phyloP scores from a whole-genome alignment of 2,113 vertebrate species.

The Lathamus discolor region DNA sequence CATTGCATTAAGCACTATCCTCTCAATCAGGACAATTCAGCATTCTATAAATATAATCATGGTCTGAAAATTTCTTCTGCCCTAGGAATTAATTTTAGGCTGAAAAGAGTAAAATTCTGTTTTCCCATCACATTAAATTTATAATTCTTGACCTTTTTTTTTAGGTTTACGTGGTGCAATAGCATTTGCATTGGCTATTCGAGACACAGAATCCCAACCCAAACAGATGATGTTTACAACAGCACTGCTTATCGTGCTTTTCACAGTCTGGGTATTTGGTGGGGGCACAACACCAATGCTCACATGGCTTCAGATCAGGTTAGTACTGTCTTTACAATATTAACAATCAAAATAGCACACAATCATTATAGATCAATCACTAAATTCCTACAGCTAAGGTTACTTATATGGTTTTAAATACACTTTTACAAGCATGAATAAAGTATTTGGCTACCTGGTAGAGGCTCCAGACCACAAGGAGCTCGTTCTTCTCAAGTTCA shows the following conservation, averaged over 20 bases:
- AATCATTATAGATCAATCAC: neutral
- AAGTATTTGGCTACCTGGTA: neutral
- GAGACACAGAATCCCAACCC: constrained; percentile 72
- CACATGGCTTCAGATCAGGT: constrained; percentile 84
- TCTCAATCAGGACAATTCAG: neutral
- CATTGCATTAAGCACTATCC: neutral
- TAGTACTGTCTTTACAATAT: neutral
- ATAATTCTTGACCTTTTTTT: neutral
- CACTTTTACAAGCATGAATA: neutral
- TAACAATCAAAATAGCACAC: neutral
- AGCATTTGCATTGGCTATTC: constrained; percentile 81
- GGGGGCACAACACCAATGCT: constrained; percentile 80
- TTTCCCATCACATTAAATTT: neutral
- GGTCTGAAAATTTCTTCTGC: neutral
- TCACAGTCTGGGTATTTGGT: constrained; percentile 84
- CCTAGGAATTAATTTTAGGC: neutral
- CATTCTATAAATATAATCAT: neutral
- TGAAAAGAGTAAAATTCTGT: neutral
- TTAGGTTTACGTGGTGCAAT: constrained; percentile 84
- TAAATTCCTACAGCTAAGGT: neutral
- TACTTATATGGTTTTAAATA: neutral
- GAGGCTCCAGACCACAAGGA: neutral
- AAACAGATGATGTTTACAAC: constrained; percentile 82
- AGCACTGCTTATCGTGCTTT: constrained; percentile 79
- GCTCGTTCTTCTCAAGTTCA: neutral